Conservation (phyloP, 2,888 invertebrate genomes). For the Boloria euphrosyne region DNA sequence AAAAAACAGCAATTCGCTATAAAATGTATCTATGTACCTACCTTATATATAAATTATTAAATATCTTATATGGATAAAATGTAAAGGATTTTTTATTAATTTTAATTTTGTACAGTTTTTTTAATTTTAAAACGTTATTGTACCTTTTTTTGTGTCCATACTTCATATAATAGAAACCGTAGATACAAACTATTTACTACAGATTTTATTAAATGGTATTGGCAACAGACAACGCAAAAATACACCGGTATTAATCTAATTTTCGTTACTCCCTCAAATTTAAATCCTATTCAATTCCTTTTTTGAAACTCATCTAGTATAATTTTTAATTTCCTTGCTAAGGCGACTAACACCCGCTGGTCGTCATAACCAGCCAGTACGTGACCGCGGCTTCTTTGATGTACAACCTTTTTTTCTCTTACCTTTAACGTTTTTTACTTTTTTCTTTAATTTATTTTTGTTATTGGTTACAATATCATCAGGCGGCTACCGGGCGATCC, state of each 20-base stretch:
- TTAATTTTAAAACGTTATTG: no score
- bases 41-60: no score
- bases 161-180: no score
- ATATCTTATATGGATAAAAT: no score
- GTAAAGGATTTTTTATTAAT: no score
- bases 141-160: not conserved
- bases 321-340: constrained; percentile 68
- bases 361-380: constrained; percentile 76
- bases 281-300: constrained; percentile 41
- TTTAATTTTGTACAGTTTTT: no score
- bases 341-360: constrained; percentile 64
- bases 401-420: constrained; percentile 66
- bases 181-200: not conserved
- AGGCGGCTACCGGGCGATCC: constrained; percentile 77
- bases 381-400: constrained; percentile 80
- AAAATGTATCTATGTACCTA: no score
- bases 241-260: not conserved
- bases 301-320: constrained; percentile 52
- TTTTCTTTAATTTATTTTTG: constrained; percentile 72
- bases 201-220: no score
- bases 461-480: constrained; percentile 78
- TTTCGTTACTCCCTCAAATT: constrained; percentile 7
- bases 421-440: constrained; percentile 56
- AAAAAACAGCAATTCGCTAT: no score
- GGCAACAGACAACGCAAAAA: no score